A percentile compares a stretch with the other conserved stretches of the same genome.
These are phyloP conservation scores for Morinoia aosen DNA, from an alignment of 2,888 invertebrate species.

Conservation along the genomic window DNA sequence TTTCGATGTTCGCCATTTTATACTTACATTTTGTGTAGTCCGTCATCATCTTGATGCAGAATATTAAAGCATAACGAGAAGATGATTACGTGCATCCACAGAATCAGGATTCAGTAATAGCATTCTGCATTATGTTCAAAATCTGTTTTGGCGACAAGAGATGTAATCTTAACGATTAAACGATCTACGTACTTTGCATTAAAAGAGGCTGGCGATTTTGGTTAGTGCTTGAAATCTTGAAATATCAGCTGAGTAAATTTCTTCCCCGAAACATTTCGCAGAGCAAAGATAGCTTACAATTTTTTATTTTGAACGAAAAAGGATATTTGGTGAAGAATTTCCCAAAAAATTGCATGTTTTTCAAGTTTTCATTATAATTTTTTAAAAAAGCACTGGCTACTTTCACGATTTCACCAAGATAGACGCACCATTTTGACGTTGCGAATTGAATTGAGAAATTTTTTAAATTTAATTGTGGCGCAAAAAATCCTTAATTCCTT, in stretches of 20 bases:
- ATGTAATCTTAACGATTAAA: background rate
- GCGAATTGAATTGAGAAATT: background rate
- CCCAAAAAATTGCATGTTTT: background rate
- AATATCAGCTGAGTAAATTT: background rate
- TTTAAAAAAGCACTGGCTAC: background rate
- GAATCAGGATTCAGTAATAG: background rate
- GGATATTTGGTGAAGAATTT: background rate
- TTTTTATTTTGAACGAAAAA: background rate
- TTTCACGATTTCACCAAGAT: background rate
- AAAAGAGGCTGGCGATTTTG: background rate
- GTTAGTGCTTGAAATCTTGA: background rate
- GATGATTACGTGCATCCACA: background rate
- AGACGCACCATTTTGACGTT: background rate
- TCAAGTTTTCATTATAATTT: background rate
- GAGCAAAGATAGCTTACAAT: background rate
- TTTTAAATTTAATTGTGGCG: background rate
- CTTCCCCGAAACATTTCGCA: background rate
- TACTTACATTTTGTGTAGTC: background rate
- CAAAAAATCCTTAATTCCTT: background rate
- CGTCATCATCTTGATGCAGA: background rate
- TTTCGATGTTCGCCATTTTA: background rate
- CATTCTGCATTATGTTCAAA: too few relatives aligned
- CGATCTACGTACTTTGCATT: background rate
- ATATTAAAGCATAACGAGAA: background rate
- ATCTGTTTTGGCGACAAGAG: background rate